Conservation (phyloP, 2,113 vertebrate genomes). For the Dolichotis patagonum region DNA sequence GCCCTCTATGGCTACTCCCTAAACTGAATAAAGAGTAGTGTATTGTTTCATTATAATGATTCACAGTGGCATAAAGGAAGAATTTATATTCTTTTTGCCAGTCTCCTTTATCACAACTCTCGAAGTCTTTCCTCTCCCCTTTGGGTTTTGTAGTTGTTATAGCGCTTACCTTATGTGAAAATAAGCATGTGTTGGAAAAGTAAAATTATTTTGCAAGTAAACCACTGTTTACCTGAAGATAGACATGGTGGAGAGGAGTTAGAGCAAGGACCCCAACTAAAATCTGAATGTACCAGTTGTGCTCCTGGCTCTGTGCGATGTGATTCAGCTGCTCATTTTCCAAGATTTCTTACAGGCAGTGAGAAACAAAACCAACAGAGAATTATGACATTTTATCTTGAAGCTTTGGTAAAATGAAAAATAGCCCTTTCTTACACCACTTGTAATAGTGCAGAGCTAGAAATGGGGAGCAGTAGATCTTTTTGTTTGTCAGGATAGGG, state of each 20-base stretch:
- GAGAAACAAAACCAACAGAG: background rate
- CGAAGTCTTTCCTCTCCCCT: background rate
- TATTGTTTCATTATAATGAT: slow-evolving; percentile 20
- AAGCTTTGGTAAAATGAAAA: background rate
- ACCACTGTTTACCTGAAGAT: background rate
- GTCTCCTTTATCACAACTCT: background rate
- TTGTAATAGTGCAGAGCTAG: background rate
- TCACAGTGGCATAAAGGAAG: slow-evolving; percentile 13
- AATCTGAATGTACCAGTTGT: background rate
- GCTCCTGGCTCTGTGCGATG: background rate
- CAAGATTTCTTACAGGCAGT: background rate
- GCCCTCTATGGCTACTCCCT: background rate
- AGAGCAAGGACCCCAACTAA: background rate
- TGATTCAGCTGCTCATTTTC: background rate
- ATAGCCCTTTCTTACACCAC: background rate
- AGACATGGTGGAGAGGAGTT: background rate
- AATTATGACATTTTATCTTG: background rate
- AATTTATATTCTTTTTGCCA: background rate
- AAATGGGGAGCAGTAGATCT: background rate
- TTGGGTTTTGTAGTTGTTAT: slow-evolving; percentile 1
- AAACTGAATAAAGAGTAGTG: background rate
- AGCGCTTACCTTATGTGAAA: background rate
- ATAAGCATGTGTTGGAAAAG: background rate
- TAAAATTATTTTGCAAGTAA: slow-evolving; percentile 36
- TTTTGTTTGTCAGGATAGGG: background rate